A percentile compares a stretch with the other conserved stretches of the same genome.
Conservation (phyloP, 1,140 invertebrate genomes). For the Eumeta japonica region DNA sequence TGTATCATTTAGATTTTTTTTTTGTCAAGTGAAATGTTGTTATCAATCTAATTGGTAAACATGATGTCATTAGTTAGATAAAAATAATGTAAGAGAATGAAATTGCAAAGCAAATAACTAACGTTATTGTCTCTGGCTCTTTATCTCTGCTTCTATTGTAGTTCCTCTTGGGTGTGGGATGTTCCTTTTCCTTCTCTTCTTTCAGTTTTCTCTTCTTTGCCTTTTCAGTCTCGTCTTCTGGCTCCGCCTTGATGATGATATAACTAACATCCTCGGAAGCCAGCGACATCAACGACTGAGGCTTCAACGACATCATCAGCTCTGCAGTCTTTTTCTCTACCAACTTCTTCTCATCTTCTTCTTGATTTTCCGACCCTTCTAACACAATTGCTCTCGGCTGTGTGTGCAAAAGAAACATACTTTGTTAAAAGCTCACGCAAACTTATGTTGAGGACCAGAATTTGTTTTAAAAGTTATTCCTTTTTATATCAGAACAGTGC, state of each 20-base stretch:
- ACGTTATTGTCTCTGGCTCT: conserved; percentile 27
- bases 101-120: conserved; percentile 8
- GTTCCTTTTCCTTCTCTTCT: conserved; percentile 8
- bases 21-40: no score
- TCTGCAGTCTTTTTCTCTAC: conserved; percentile 20
- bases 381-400: no score
- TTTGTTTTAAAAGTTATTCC: no score
- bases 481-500: no score
- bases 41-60: no score
- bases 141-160: no score
- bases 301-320: conserved; percentile 22
- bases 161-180: not conserved
- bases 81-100: no score
- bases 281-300: conserved; percentile 19
- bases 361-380: conserved; percentile 5
- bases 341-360: conserved; percentile 6
- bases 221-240: conserved; percentile 8
- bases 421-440: conserved; percentile 7
- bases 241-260: conserved; percentile 27
- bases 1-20: no score
- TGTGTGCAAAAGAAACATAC: no score
- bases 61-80: no score
- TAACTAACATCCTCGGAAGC: conserved; percentile 33
- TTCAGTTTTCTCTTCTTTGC: conserved; percentile 6
- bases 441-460: not conserved